Evolutionary conservation across 2,888 invertebrate genomes (phyloP), one percentile per base, ranked within the genome.

Genomic region (Stegophylla sp.): DNA sequence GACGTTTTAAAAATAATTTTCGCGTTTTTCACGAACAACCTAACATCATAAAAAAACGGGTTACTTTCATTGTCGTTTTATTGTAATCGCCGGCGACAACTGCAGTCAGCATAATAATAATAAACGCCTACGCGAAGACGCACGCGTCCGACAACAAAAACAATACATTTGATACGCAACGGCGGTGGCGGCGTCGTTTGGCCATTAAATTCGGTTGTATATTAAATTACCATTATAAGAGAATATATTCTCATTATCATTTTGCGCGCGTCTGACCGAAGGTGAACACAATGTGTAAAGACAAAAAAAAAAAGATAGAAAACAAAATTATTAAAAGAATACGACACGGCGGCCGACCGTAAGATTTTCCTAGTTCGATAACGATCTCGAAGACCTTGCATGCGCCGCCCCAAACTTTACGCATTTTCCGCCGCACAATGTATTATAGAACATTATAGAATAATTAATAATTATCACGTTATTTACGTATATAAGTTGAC

Each of bases 371-470:
- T 51, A 10, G 74, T 64, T 10, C 17, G 74, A 64, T 23, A 51
- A 75, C 74, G 63, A 64, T 64, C 63, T 17, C 74, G 64, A 12
- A 34, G 74, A 41, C 74, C 74, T 75, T 51, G 51, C 51, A 64
- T 17, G 45, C 67, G 48, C 26, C 34, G 34, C n/a, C n/a, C n/a
- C n/a, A 48, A 67, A 48, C 48, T 69, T 69, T 34, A 7, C 15
- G 20, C 34, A 15, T 53, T 56, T 23, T 51, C 15, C 53, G 5
- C 41, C 23, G 72, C 41, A n/a, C n/a, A n/a, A n/a, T n/a, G n/a
- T n/a, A n/a, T n/a, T n/a, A n/a, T n/a, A n/a, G n/a, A n/a, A n/a
- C n/a, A n/a, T n/a, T n/a, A n/a, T n/a, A n/a, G n/a, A n/a, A n/a
- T n/a, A 15, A 48, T 4, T 9, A 51, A 12, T 34, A 34, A 71